These are phyloP conservation scores for Todus mexicanus DNA, from an alignment of 2,797 vertebrate species.

Conservation along the genomic window DNA sequence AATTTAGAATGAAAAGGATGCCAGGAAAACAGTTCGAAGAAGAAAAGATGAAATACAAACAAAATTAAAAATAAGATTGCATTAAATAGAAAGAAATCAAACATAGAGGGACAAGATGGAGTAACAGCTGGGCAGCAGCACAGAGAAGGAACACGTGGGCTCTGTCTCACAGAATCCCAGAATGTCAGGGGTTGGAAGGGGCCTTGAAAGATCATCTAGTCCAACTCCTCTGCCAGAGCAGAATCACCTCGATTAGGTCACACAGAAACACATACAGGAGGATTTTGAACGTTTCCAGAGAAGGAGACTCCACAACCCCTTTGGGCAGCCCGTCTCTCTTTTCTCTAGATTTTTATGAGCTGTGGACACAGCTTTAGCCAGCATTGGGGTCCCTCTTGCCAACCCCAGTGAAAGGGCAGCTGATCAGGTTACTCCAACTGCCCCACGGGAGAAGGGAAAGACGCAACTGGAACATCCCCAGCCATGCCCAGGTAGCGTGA, in stretches of 20 bases:
- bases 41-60: neutral
- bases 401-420: neutral
- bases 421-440: neutral
- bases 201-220: no score
- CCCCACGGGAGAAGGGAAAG: neutral
- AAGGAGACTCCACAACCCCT: no score
- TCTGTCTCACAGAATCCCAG: no score
- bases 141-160: neutral
- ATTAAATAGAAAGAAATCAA: neutral
- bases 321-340: no score
- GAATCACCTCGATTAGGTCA: no score
- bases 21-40: neutral
- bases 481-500: neutral
- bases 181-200: no score
- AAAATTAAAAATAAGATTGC: neutral
- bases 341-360: neutral
- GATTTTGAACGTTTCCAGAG: no score
- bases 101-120: rapidly evolving
- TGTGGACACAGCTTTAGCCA: neutral
- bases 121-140: neutral
- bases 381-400: neutral
- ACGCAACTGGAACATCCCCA: neutral
- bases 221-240: no score
- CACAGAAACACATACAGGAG: no score
- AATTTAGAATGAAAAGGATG: neutral